Evolutionary conservation across 2,888 invertebrate genomes (phyloP).

Genomic region (Hydraecia micacea): DNA sequence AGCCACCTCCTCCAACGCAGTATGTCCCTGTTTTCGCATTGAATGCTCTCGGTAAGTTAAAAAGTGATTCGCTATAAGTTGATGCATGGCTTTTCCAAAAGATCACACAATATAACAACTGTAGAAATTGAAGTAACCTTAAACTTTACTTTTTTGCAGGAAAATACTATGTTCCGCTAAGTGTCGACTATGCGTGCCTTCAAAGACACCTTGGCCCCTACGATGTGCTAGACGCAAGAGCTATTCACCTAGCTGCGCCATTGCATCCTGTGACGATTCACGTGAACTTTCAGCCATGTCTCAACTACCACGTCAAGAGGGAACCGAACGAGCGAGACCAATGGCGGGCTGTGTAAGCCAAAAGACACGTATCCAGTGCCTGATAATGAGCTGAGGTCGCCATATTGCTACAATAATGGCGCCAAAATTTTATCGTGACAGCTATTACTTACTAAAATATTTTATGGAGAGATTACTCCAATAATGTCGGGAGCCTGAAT

Average conservation of each 20-base stretch:
- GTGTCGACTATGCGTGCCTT: slow-evolving; percentile 93
- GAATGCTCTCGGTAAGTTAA: slow-evolving; percentile 93
- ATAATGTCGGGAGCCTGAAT: slow-evolving; percentile 21
- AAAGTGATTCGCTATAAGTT: too few relatives aligned
- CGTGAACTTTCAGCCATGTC: slow-evolving; percentile 93
- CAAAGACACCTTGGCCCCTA: slow-evolving; percentile 92
- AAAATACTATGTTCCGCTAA: slow-evolving; percentile 96
- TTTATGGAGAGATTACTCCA: slow-evolving; percentile 9
- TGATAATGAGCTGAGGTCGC: slow-evolving; percentile 28
- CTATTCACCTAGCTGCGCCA: slow-evolving; percentile 90
- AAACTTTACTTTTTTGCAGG: slow-evolving; percentile 71
- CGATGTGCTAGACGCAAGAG: slow-evolving; percentile 89
- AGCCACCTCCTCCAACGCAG: slow-evolving; percentile 77
- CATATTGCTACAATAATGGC: slow-evolving; percentile 47
- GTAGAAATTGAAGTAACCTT: neutral
- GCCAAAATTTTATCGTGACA: slow-evolving; percentile 56
- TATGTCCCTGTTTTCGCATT: slow-evolving; percentile 97
- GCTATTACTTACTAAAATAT: slow-evolving; percentile 40
- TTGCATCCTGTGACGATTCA: slow-evolving; percentile 97
- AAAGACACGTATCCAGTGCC: slow-evolving; percentile 52
- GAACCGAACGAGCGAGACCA: slow-evolving; percentile 78
- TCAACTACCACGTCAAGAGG: slow-evolving; percentile 83
- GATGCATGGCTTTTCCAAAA: neutral
- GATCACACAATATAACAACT: neutral
- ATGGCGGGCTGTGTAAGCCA: slow-evolving; percentile 74